Conservation (phyloP, 2,113 vertebrate genomes). For the Cynoglossus semilaevis region DNA sequence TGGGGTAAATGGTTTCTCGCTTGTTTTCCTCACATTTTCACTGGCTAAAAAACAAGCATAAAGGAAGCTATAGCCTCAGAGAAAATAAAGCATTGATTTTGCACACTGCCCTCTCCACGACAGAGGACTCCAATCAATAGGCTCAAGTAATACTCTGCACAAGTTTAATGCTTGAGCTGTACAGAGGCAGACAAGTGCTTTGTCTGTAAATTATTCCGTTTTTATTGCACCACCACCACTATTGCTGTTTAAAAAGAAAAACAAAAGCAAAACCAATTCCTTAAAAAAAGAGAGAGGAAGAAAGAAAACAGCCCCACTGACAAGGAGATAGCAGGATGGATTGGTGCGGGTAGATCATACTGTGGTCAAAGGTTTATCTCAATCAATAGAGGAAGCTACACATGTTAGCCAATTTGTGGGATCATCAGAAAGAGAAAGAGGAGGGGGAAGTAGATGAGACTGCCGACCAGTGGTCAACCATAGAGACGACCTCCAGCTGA, state of each 20-base stretch:
- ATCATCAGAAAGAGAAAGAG: slow-evolving; percentile 6
- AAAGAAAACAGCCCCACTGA: not conserved
- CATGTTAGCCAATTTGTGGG: slow-evolving; percentile 44
- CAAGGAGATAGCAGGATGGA: not conserved
- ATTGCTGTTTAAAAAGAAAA: slow-evolving; percentile 17
- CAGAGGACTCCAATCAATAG: slow-evolving; percentile 71
- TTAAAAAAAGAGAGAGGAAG: no score
- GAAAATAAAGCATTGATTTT: slow-evolving; percentile 77
- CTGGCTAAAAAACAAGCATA: slow-evolving; percentile 46
- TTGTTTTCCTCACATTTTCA: slow-evolving; percentile 58
- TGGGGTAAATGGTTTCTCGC: slow-evolving; percentile 40
- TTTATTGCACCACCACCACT: slow-evolving; percentile 46
- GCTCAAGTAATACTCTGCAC: slow-evolving; percentile 69
- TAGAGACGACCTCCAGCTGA: slow-evolving; percentile 42
- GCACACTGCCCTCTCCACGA: slow-evolving; percentile 62
- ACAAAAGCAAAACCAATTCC: no score
- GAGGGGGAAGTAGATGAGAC: slow-evolving; percentile 11
- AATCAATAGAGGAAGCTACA: slow-evolving; percentile 51
- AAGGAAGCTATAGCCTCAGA: slow-evolving; percentile 61
- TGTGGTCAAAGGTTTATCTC: slow-evolving; percentile 16
- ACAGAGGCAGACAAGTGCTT: slow-evolving; percentile 64
- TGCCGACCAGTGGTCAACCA: slow-evolving; percentile 33
- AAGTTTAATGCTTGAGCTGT: slow-evolving; percentile 67
- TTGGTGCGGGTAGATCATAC: not conserved
- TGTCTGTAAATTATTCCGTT: slow-evolving; percentile 66